Percentiles rank a stretch among this genome's conserved stretches.
Evolutionary conservation across 2,797 vertebrate genomes (phyloP).

Genomic region (Helostoma temminkii): DNA sequence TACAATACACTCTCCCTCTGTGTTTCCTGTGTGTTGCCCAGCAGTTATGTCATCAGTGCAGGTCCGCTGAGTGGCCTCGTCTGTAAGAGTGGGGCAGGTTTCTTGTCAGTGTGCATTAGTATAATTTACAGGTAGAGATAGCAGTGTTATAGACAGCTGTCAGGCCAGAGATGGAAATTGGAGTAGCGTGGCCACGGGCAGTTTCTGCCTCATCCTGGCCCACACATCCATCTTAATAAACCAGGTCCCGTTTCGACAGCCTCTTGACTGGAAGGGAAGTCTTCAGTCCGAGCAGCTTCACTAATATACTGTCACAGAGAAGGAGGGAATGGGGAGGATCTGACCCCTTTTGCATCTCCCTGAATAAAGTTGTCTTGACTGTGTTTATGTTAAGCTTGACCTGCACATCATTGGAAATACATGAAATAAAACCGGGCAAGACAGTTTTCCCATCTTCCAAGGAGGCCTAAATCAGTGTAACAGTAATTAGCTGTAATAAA

Average conservation of each 20-base stretch:
- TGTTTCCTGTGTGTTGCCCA: constrained; percentile 5
- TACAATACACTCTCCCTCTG: background rate
- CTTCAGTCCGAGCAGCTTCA: constrained; percentile 48
- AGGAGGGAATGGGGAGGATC: constrained; percentile 17
- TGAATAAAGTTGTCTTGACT: constrained; percentile 7
- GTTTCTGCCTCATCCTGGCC: constrained; percentile 49
- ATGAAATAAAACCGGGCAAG: constrained; percentile 4
- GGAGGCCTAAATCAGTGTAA: constrained; percentile 25
- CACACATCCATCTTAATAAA: constrained; percentile 78
- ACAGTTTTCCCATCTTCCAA: constrained; percentile 13
- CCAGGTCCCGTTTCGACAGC: constrained; percentile 51
- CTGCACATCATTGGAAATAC: constrained; percentile 1
- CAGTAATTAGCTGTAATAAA: constrained; percentile 49
- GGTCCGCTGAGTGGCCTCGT: constrained; percentile 35
- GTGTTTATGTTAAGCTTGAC: constrained; percentile 3
- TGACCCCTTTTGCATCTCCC: constrained; percentile 45
- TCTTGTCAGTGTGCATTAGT: constrained; percentile 74
- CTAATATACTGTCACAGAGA: constrained; percentile 70
- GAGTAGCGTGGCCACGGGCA: constrained; percentile 54
- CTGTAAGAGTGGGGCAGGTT: constrained; percentile 37
- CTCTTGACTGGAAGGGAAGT: constrained; percentile 64
- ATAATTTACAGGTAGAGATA: constrained; percentile 78
- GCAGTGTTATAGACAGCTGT: constrained; percentile 83
- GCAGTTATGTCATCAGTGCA: constrained; percentile 35
- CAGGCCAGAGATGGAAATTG: constrained; percentile 58